Evolutionary conservation across 2,113 vertebrate genomes (phyloP), one percentile per base, ranked within the genome.

Genomic region (Phodopus roborovskii): DNA sequence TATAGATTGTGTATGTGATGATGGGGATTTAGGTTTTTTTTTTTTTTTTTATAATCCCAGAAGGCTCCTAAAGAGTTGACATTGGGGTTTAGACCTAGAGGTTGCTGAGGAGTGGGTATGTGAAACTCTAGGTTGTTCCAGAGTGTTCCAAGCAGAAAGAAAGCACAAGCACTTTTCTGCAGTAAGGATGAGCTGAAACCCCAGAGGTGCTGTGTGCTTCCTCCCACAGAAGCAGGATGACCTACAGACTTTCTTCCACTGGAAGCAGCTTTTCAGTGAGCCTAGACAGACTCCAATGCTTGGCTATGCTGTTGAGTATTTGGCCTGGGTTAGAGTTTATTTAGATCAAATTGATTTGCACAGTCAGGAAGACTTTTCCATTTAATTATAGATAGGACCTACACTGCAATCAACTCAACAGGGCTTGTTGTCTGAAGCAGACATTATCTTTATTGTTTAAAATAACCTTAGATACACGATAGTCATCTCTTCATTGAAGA

Each of bases 321-420:
- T 91, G 48, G 24, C 85, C 83, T 95, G 68, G 24, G 64, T 73
- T 94, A 78, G 50, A 58, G 92, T 95, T 92, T 89, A 74, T 90
- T 74, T 90, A 70, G 71, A 95, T 87, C 90, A 85, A 70, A 90
- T 84, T 82, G 87, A 95, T 88, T 91, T 82, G 70, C 39, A 87
- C 86, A n/a, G 62, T 75, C 88, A 94, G 42, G 45, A 96, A 90
- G 92, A 90, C 15, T 50, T 42, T 60, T 95, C 53, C 7, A n/a
- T 92, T 89, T 90, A 91, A 92, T 74, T 81, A 60, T 70, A 36
- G 89, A 56, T 74, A 28, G 73, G 89, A 86, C 60, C 92, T 86
- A 22, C 16, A 33, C 56, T 68, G n/a, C 56, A 85, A 2, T 74
- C 75, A 90, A 64, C 58, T 88, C 70, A 58, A 11, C 17, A 42